Evolutionary conservation across 1,140 invertebrate species (phyloP), one percentile per base, ranked within the genome.

Genomic region (Onthophagus taurus): DNA sequence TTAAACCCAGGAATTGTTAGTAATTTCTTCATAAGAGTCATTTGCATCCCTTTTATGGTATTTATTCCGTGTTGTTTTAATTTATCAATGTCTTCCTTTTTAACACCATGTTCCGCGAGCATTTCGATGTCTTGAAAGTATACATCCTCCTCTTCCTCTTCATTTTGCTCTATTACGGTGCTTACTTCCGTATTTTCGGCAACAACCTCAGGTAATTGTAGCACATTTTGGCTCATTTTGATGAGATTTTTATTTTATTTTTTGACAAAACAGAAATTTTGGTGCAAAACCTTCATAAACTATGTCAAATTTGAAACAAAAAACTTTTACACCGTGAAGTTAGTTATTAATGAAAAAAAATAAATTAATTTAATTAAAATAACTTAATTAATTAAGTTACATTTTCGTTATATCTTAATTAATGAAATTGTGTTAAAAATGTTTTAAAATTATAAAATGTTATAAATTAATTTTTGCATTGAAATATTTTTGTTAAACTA

Each of bases 41-140:
- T 89, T 58, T 85, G 80, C 35, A 89, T 69, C 5, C 85, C 85
- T 70, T 81, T 82, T 17, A 89, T 75, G 0, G 85, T 88, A 55
- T 83, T 86, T 53, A 88, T 85, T 47, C 85, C 85, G 31, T 73
- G 71, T 23, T 72, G 66, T 65, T 87, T 86, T 43, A 89, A 61
- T 63, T 85, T 85, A 64, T 85, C 86, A 37, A 88, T 80, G 60
- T 88, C 85, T 4, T 67, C 66, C 12, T 68, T 60, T 48, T 67
- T 65, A 39, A 75, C 69, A 5, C 69, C 69, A 52, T 74, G 66
- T 44, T 73, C 69, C 51, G 71, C 61, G 49, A 75, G 61, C 38
- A 73, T 55, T 50, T 71, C 70, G n/a, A 75, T 68, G 56, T 74
- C 71, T 63, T 71, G 67, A 54, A 74, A 72, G 49, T 64, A 68